A percentile compares a stretch with the other conserved stretches of the same genome.
phyloP scores from a whole-genome alignment of 2,113 vertebrate genomes.

The Rhabdornis inornatus region DNA sequence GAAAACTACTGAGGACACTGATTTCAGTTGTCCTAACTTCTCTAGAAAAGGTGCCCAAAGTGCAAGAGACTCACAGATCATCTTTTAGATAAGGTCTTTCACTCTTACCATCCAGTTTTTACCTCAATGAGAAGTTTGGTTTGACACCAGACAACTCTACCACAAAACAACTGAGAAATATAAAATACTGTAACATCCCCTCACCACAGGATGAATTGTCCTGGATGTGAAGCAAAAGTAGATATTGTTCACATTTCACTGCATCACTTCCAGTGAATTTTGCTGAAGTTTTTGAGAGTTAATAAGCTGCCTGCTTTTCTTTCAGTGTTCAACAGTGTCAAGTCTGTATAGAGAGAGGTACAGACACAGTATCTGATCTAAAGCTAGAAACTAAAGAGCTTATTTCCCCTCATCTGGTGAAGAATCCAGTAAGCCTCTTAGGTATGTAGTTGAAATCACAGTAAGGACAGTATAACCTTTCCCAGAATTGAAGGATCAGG shows the following conservation, averaged over 20 bases:
- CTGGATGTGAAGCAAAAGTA: background rate
- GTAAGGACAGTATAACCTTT: constrained; percentile 7
- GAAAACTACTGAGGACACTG: background rate
- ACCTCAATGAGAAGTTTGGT: background rate
- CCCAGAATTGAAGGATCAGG: background rate
- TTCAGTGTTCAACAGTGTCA: background rate
- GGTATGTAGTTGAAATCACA: background rate
- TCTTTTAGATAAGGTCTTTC: background rate
- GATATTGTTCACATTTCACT: background rate
- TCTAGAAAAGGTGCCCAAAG: background rate
- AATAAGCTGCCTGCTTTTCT: background rate
- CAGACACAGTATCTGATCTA: background rate
- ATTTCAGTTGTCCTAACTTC: background rate
- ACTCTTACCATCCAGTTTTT: background rate
- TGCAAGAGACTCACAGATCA: background rate
- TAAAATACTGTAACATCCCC: background rate
- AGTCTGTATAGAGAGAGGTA: background rate
- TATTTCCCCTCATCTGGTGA: constrained; percentile 34
- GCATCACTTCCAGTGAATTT: background rate
- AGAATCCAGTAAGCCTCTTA: constrained; percentile 23
- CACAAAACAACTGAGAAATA: background rate
- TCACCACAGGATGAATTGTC: background rate
- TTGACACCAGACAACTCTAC: background rate
- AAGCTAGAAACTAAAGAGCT: constrained; percentile 33
- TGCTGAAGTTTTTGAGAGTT: background rate